Evolutionary conservation across 1,140 invertebrate species (phyloP), one percentile per base, ranked within the genome.

Genomic region (Ceratoteleas bidentatus): DNA sequence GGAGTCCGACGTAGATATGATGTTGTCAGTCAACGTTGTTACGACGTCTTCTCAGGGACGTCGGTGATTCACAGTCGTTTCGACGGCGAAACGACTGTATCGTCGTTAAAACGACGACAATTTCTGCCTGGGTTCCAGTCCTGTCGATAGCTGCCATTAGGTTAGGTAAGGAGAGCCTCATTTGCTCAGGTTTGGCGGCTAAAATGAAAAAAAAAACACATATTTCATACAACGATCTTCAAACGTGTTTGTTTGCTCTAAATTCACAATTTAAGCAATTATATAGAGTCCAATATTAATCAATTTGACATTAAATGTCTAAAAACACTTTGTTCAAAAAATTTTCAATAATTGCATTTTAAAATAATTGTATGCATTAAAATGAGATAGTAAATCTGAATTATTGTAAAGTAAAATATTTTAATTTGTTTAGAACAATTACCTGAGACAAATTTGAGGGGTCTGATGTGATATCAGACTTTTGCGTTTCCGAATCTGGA

Each of bases 391-490:
- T 61, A 47, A 61, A 43, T 43, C n/a, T 61, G 6, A 61, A 61
- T 47, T 10, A 61, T 61, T 47, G 57, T 61, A 47, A 61, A 47
- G 8, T 47, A 32, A 6, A 61, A 49, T 61, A 49, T 61, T 33
- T 47, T 49, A 49, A 61, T 61, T 61, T 43, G 49, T 45, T 45
- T 49, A 32, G 49, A 24, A 49, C 58, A 47, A 61, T n/a, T n/a
- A n/a, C n/a, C n/a, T n/a, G n/a, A n/a, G n/a, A n/a, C n/a, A n/a
- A n/a, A n/a, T n/a, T n/a, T n/a, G n/a, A n/a, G n/a, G n/a, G n/a
- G n/a, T n/a, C n/a, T n/a, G n/a, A n/a, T n/a, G n/a, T n/a, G n/a
- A n/a, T n/a, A n/a, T n/a, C n/a, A n/a, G n/a, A n/a, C n/a, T n/a
- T n/a, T n/a, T n/a, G n/a, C n/a, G n/a, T n/a, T n/a, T n/a, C n/a